Conservation (phyloP, 2,888 invertebrate genomes). For the Tipula confusa region DNA sequence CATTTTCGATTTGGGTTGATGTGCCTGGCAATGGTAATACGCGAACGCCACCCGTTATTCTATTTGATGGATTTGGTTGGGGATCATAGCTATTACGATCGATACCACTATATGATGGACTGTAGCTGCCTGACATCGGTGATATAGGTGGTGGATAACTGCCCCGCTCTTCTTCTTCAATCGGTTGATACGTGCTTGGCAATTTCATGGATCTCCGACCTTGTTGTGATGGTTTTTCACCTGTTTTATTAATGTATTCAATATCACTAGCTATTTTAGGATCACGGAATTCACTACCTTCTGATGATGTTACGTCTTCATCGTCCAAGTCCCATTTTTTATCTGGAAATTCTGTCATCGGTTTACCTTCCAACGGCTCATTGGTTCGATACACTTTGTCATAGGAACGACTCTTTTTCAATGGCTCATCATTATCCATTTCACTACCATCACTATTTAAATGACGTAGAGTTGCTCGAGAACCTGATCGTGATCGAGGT, state of each 20-base stretch:
- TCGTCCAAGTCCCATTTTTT: constrained; percentile 73
- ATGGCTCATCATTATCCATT: constrained; percentile 53
- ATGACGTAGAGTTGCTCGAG: constrained; percentile 54
- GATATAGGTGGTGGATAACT: constrained; percentile 41
- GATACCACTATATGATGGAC: constrained; percentile 48
- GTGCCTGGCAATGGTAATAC: constrained; percentile 44
- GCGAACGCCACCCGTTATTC: constrained; percentile 45
- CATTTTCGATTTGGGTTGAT: constrained; percentile 41
- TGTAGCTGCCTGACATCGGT: constrained; percentile 42
- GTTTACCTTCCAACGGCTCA: constrained; percentile 70
- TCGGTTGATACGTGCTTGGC: constrained; percentile 46
- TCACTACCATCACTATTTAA: constrained; percentile 55
- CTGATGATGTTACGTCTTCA: constrained; percentile 58
- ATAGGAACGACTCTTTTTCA: constrained; percentile 67
- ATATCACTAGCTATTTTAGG: constrained; percentile 61
- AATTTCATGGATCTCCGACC: constrained; percentile 55
- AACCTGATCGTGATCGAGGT: constrained; percentile 58
- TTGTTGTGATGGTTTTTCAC: constrained; percentile 55
- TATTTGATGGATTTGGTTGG: constrained; percentile 34
- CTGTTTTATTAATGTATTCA: constrained; percentile 54
- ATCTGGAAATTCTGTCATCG: constrained; percentile 73
- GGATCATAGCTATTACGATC: constrained; percentile 44
- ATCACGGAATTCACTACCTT: constrained; percentile 56
- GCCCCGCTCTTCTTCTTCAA: constrained; percentile 38
- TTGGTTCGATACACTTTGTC: constrained; percentile 79